These are phyloP conservation scores for Zosterops lateralis DNA, from an alignment of 2,113 vertebrate species.

Conservation along the genomic window DNA sequence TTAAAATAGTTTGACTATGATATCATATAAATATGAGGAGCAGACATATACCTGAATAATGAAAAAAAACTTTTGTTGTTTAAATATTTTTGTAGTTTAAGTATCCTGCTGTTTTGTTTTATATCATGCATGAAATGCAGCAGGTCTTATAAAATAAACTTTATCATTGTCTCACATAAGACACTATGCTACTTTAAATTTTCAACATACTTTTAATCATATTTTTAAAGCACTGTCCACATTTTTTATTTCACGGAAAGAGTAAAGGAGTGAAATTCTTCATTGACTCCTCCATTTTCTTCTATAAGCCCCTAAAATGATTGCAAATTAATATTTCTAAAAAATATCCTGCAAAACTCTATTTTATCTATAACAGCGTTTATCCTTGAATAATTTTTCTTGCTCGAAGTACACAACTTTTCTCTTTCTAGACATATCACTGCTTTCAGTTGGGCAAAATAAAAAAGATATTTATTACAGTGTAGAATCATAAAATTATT, in stretches of 20 bases:
- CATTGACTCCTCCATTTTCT: not conserved
- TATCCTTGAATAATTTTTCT: not conserved
- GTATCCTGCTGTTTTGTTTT: not conserved
- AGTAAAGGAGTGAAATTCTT: not conserved
- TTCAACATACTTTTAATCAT: not conserved
- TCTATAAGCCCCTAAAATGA: not conserved
- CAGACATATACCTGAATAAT: not conserved
- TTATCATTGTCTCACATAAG: not conserved
- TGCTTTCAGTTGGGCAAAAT: not conserved
- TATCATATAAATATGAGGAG: not conserved
- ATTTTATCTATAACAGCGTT: not conserved
- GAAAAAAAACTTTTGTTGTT: not conserved
- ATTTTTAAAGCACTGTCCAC: not conserved
- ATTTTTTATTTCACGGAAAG: not conserved
- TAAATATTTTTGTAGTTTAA: conserved; percentile 26
- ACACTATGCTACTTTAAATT: not conserved
- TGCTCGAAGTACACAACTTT: not conserved
- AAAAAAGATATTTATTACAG: not conserved
- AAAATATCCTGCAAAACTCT: not conserved
- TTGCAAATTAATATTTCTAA: not conserved
- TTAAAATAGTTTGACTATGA: not conserved
- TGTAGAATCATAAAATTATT: not conserved
- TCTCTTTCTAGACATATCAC: not conserved
- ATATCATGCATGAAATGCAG: not conserved
- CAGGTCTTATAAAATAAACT: not conserved